These are phyloP conservation scores for Apamea crenata DNA, from an alignment of 2,888 invertebrate genomes.

Conservation along the genomic window DNA sequence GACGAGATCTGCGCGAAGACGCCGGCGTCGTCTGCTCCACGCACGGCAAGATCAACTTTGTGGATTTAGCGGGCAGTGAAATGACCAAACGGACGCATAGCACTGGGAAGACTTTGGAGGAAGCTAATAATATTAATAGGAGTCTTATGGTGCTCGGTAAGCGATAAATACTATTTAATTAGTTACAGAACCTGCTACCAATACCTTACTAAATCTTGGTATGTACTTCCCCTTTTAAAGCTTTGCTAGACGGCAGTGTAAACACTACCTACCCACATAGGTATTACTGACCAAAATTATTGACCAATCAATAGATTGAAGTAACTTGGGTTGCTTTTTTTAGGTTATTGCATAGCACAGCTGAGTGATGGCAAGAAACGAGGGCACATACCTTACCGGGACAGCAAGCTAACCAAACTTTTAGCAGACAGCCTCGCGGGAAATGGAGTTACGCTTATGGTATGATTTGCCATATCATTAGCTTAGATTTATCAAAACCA, in stretches of 20 bases:
- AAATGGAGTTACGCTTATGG: conserved; percentile 98
- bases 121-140: conserved; percentile 99
- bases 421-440: conserved; percentile 98
- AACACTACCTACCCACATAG: neutral
- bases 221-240: neutral
- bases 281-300: neutral
- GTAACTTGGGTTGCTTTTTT: neutral
- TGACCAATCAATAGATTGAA: neutral
- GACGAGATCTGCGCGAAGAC: conserved; percentile 94
- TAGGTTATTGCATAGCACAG: conserved; percentile 98
- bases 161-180: conserved; percentile 55
- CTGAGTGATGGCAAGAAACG: conserved; percentile 95
- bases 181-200: neutral
- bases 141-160: conserved; percentile 98
- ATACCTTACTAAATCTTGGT: neutral
- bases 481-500: neutral
- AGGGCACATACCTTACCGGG: conserved; percentile 98
- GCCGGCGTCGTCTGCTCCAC: conserved; percentile 96
- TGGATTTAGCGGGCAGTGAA: conserved; percentile 99
- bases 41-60: conserved; percentile 98
- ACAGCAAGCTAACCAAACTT: conserved; percentile 98
- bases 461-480: conserved; percentile 75
- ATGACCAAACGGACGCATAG: conserved; percentile 98
- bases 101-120: conserved; percentile 96
- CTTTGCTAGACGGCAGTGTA: neutral